Evolutionary conservation across 64 coral and sea anemone species (phyloP).

Genomic region (Acropora tenuis): DNA sequence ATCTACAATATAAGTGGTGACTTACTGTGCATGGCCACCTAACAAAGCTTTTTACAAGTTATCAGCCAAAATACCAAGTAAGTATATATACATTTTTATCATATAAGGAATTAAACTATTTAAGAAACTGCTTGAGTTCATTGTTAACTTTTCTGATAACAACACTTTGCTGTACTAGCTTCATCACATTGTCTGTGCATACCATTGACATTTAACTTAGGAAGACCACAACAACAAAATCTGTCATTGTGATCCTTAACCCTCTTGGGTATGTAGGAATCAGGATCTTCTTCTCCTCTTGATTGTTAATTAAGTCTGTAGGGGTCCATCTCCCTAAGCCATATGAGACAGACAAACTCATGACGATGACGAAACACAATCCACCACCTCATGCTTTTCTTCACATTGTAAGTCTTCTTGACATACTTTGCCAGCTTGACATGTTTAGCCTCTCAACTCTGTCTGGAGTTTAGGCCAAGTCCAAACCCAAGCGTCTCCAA

Average conservation of each 20-base stretch:
- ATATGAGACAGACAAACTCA: conserved; percentile 32
- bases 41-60: too few species aligned
- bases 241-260: neutral
- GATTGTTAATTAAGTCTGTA: neutral
- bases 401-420: too few species aligned
- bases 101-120: too few species aligned
- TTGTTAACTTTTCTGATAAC: neutral
- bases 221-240: neutral
- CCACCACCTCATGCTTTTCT: too few species aligned
- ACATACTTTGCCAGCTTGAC: too few species aligned
- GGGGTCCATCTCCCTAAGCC: neutral
- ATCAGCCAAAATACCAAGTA: too few species aligned
- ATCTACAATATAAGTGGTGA: too few species aligned
- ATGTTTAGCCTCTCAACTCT: too few species aligned
- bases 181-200: neutral
- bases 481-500: conserved; percentile 1
- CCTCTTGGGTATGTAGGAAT: neutral
- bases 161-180: neutral
- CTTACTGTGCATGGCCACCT: too few species aligned
- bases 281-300: neutral
- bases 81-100: too few species aligned
- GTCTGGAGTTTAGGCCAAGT: too few species aligned
- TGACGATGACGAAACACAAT: neutral
- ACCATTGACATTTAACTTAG: neutral
- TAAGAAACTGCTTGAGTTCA: neutral